Evolutionary conservation across 2,888 invertebrate genomes (phyloP).

Genomic region (Malachius bipustulatus): DNA sequence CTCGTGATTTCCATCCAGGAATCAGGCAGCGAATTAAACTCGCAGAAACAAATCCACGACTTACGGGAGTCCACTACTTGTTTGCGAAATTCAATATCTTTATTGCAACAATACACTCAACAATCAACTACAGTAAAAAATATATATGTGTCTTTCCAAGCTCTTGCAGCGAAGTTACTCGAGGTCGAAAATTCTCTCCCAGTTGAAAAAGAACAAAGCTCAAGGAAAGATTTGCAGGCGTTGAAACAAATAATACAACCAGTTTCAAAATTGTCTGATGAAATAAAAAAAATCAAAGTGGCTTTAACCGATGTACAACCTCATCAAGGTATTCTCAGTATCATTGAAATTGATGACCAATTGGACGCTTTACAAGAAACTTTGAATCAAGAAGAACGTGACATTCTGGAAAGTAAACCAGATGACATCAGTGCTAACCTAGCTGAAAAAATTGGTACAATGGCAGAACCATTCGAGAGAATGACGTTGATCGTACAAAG

Average conservation of each 20-base stretch:
- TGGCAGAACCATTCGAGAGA: slow-evolving; percentile 15
- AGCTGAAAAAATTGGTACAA: not conserved
- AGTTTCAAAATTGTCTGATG: not conserved
- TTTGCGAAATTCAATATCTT: slow-evolving; percentile 9
- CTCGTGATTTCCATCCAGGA: not conserved
- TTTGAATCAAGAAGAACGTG: not conserved
- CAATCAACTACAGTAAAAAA: slow-evolving; percentile 8
- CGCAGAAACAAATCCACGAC: not conserved
- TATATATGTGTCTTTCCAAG: slow-evolving; percentile 8
- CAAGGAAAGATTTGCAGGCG: not conserved
- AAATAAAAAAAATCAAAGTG: not conserved
- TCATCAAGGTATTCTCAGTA: slow-evolving; percentile 5
- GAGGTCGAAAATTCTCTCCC: slow-evolving; percentile 4
- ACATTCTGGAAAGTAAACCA: not conserved
- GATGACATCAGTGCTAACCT: not conserved
- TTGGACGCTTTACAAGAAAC: slow-evolving; percentile 5
- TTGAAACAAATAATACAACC: not conserved
- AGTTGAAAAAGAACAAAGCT: not conserved
- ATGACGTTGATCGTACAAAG: slow-evolving; percentile 16
- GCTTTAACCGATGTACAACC: not conserved
- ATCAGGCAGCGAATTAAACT: not conserved
- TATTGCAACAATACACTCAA: not conserved
- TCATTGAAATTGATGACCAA: slow-evolving; percentile 5
- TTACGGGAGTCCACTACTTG: not conserved
- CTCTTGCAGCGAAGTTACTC: slow-evolving; percentile 6